These are phyloP conservation scores for Oeneis ivallda DNA, from an alignment of 2,888 invertebrate genomes.

Conservation along the genomic window DNA sequence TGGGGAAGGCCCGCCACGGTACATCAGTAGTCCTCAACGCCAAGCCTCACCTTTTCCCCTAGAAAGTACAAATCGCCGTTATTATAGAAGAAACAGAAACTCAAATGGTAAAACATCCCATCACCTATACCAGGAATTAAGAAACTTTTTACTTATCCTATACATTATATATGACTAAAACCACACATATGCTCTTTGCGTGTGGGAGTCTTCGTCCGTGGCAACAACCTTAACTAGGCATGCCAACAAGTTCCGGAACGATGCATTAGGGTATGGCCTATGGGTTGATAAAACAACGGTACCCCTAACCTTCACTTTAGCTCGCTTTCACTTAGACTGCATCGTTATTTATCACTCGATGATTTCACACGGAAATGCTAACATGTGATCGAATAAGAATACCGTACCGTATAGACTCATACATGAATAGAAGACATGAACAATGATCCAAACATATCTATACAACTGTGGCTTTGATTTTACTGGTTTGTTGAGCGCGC, in stretches of 20 bases:
- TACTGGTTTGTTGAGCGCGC: no score
- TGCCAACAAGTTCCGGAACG: neutral
- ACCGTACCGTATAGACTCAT: no score
- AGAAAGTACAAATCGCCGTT: slow-evolving; percentile 85
- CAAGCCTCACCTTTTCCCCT: slow-evolving; percentile 87
- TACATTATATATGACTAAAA: neutral
- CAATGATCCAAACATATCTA: no score
- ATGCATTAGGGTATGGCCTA: neutral
- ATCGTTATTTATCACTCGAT: no score
- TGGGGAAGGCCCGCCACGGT: slow-evolving; percentile 82
- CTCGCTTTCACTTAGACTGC: no score
- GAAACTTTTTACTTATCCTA: neutral
- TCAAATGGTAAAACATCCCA: slow-evolving; percentile 61
- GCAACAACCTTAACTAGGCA: neutral
- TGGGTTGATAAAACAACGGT: no score
- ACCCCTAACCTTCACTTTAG: no score
- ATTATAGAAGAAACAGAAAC: slow-evolving; percentile 69
- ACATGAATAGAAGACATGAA: no score
- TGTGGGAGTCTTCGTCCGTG: neutral
- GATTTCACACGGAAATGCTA: no score
- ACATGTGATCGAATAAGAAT: no score
- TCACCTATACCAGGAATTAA: neutral
- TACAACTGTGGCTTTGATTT: no score
- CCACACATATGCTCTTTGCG: neutral
- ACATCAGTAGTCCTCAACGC: slow-evolving; percentile 82